Base-by-base conservation (phyloP, 1,140 invertebrate genomes). In the Berghia stephanieae region DNA sequence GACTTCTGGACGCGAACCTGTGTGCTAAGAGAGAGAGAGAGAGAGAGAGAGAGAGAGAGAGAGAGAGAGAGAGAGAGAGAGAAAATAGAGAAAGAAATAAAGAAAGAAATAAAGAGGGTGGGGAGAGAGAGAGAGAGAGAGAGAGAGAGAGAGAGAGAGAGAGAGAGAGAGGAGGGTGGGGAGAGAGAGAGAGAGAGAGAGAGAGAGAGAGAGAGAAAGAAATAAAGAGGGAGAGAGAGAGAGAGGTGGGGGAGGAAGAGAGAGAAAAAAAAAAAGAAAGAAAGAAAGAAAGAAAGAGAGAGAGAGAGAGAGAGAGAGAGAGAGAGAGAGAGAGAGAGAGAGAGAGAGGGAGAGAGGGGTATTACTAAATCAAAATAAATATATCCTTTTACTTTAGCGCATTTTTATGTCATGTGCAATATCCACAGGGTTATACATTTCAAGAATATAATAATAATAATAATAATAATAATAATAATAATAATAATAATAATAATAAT, bases 161-260 rank as follows among this genome's bases (percentile, higher is more conserved):
- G 38, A 46, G 43, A 24, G 69, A 46, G 40, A 46, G 13, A 46
- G 21, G 24, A n/a, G n/a, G n/a, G 16, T 18, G n/a, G 46, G 57
- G 71, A 31, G 44, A 52, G 34, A 55, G 31, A 52, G 71, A 57
- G 71, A 52, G 52, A 57, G 43, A 73, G 52, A 38, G 13, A 49
- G 71, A 49, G 46, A 73, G 13, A 38, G 2, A 55, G 71, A 73
- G 71, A 52, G 52, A 52, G 34, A 52, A n/a, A 55, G 44, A 55
- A 49, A 55, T 34, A 36, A 21, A 73, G 43, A 55, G 71, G n/a
- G 46, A 55, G 21, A 36, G 49, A 34, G 49, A 31, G 24, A 27
- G 16, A 31, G 49, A 34, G 49, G 13, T 13, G 13, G 31, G n/a
- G 40, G 24, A 36, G 24, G 16, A n/a, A 38, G 34, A 38, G 24